Conservation (phyloP, 2,888 invertebrate species). For the Synanthedon vespiformis region DNA sequence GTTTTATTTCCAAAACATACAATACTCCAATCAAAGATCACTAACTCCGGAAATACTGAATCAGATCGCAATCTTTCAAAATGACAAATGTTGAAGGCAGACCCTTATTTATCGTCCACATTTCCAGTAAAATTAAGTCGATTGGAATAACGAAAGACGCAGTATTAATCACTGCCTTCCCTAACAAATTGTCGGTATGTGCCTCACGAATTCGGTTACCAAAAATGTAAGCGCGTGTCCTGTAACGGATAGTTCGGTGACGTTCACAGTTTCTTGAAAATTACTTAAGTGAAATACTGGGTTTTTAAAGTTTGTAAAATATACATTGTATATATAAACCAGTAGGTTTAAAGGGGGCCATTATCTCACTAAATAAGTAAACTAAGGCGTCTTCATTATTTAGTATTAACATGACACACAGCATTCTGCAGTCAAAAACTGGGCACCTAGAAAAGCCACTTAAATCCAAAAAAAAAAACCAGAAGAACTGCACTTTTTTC, state of each 20-base stretch:
- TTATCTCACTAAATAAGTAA: too few relatives aligned
- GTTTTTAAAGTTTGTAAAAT: too few relatives aligned
- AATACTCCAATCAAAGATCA: not conserved
- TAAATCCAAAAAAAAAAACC: too few relatives aligned
- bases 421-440: too few relatives aligned
- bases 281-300: too few relatives aligned
- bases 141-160: constrained; percentile 50
- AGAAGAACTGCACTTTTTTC: too few relatives aligned
- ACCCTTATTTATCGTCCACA: constrained; percentile 42
- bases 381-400: too few relatives aligned
- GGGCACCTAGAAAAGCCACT: too few relatives aligned
- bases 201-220: constrained; percentile 23
- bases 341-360: too few relatives aligned
- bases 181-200: constrained; percentile 50
- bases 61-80: constrained; percentile 54
- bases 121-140: constrained; percentile 51
- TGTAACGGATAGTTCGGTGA: not conserved
- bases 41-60: constrained; percentile 38
- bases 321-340: too few relatives aligned
- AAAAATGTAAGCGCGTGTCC: constrained; percentile 12
- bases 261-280: not conserved
- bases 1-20: not conserved
- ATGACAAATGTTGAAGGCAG: constrained; percentile 40
- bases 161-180: constrained; percentile 50
- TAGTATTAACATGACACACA: too few relatives aligned